phyloP scores from a whole-genome alignment of 2,113 vertebrate species.

The Meles meles region DNA sequence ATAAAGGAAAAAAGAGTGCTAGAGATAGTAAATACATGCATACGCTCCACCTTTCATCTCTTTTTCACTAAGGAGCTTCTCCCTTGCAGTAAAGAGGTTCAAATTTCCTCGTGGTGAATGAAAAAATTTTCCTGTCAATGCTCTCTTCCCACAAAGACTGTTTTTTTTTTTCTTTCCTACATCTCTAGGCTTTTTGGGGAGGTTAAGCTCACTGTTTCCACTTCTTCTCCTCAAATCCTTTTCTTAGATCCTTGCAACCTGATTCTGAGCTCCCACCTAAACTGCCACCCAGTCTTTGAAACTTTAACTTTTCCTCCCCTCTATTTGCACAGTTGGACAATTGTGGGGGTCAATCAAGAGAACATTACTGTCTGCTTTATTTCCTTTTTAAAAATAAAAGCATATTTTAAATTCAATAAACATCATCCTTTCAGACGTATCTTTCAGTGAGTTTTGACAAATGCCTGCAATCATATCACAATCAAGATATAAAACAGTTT shows the following conservation, averaged over 20 bases:
- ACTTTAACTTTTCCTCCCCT: neutral
- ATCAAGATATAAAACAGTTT: neutral
- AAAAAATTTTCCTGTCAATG: neutral
- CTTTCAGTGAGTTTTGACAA: neutral
- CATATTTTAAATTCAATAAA: neutral
- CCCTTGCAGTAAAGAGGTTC: neutral
- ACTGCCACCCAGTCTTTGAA: neutral
- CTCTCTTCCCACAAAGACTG: neutral
- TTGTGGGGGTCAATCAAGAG: neutral
- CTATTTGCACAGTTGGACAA: neutral
- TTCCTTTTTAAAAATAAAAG: constrained; percentile 32
- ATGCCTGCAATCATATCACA: neutral
- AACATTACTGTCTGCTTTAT: neutral
- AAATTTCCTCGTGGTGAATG: neutral
- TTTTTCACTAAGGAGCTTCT: neutral
- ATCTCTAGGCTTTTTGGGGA: neutral
- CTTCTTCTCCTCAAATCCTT: neutral
- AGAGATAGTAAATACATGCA: neutral
- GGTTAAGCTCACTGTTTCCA: neutral
- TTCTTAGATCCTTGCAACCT: neutral
- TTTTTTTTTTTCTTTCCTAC: neutral
- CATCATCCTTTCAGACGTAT: neutral
- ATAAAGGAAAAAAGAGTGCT: neutral
- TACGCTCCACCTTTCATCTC: neutral
- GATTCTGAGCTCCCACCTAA: neutral